Conservation (phyloP, 2,797 vertebrate species). For the Myiotriccus ornatus region DNA sequence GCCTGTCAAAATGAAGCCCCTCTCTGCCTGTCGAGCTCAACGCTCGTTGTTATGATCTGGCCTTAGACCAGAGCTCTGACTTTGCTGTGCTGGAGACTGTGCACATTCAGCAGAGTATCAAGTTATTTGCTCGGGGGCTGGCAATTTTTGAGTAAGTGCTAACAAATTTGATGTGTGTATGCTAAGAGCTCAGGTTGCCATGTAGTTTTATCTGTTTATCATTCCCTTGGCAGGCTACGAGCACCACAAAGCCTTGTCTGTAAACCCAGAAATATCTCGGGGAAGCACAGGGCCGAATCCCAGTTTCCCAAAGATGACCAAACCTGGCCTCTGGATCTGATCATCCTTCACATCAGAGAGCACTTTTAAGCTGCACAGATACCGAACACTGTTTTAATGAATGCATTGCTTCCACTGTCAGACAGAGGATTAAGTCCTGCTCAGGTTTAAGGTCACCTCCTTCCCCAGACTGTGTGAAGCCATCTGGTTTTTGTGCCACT, state of each 20-base stretch:
- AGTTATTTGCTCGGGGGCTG: neutral
- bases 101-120: neutral
- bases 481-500: constrained; percentile 23
- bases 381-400: neutral
- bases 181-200: neutral
- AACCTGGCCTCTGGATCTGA: neutral
- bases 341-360: neutral
- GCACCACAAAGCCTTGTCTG: neutral
- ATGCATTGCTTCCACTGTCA: neutral
- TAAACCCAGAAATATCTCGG: neutral
- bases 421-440: constrained; percentile 9
- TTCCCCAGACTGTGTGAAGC: neutral
- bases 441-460: constrained; percentile 37
- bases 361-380: neutral
- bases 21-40: neutral
- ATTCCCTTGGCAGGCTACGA: neutral
- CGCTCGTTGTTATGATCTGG: neutral
- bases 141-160: neutral
- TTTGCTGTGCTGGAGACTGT: neutral
- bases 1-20: constrained; percentile 18
- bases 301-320: neutral
- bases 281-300: neutral
- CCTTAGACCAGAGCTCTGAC: constrained; percentile 14
- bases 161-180: neutral
- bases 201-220: neutral